These are phyloP conservation scores for Agonopterix alstromeriana DNA, from an alignment of 2,888 invertebrate species.

Conservation along the genomic window DNA sequence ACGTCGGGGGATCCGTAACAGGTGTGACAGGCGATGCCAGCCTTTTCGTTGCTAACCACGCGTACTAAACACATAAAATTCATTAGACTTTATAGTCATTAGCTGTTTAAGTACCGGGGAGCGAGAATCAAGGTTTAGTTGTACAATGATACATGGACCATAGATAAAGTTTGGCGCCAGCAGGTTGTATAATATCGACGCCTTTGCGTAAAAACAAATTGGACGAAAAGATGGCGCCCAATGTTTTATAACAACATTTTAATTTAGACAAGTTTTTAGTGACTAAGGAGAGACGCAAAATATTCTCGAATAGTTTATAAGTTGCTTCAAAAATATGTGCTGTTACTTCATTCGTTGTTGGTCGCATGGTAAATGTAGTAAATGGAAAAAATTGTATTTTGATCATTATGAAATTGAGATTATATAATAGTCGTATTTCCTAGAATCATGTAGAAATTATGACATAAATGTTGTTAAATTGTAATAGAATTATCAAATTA, in stretches of 20 bases:
- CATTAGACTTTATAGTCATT: background rate
- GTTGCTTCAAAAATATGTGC: conserved; percentile 7
- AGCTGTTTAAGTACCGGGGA: background rate
- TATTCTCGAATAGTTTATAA: conserved; percentile 9
- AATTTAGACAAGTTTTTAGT: background rate
- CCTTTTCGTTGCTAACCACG: conserved; percentile 96
- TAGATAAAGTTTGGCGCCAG: background rate
- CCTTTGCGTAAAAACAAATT: too few relatives aligned
- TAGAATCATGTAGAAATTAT: conserved; percentile 5
- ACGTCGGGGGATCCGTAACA: conserved; percentile 88
- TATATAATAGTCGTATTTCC: conserved; percentile 4
- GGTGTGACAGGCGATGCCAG: conserved; percentile 92
- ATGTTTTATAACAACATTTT: background rate
- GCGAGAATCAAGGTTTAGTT: background rate
- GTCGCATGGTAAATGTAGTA: background rate
- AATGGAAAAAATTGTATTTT: background rate
- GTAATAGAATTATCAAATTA: background rate
- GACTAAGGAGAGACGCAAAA: background rate
- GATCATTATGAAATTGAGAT: conserved; percentile 7
- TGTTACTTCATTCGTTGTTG: conserved; percentile 6
- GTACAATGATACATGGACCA: background rate
- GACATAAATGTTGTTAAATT: conserved; percentile 2
- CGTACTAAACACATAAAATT: conserved; percentile 82
- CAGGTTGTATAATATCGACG: background rate
- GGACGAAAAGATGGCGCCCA: background rate